Conservation (phyloP, 2,113 vertebrate genomes). For the Leptocoma aspasia region DNA sequence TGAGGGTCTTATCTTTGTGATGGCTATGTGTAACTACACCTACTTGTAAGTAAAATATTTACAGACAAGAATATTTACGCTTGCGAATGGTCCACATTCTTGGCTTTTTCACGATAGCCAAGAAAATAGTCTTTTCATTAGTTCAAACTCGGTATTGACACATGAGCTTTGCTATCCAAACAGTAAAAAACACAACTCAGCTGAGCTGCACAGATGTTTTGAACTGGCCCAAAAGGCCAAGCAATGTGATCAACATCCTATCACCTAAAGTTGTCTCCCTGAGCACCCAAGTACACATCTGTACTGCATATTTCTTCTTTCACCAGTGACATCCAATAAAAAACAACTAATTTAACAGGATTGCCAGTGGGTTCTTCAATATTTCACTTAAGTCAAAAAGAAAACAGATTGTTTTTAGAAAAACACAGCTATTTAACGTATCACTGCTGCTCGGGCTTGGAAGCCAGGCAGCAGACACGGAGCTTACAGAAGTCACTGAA, state of each 20-base stretch:
- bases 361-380: neutral
- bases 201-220: neutral
- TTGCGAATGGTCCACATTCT: neutral
- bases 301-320: neutral
- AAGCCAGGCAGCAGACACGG: neutral
- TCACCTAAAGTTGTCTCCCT: neutral
- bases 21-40: neutral
- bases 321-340: neutral
- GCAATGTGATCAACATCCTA: neutral
- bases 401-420: neutral
- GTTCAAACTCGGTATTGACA: neutral
- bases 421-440: neutral
- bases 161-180: neutral
- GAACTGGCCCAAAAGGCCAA: neutral
- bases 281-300: neutral
- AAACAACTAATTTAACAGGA: neutral
- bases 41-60: neutral
- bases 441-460: neutral
- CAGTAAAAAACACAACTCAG: neutral
- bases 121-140: neutral
- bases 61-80: neutral
- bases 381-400: neutral
- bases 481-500: conserved; percentile 14
- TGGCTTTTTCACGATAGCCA: neutral
- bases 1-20: neutral